phyloP scores from a whole-genome alignment of 2,113 vertebrate genomes.

The Montifringilla adamsi region DNA sequence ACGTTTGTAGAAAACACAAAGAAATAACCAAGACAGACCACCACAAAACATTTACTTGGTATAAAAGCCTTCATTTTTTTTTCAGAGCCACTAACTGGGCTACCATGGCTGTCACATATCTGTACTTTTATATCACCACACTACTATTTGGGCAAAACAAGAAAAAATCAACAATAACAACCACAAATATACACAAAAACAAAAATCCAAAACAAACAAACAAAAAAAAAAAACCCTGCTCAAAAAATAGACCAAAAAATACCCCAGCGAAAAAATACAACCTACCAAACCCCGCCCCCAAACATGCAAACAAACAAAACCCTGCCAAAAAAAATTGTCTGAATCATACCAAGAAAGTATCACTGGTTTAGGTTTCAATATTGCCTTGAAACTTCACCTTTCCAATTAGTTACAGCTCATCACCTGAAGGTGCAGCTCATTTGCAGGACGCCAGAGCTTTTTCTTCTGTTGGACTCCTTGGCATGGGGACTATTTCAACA shows the following conservation, averaged over 20 bases:
- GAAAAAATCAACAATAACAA: neutral
- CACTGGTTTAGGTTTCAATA: neutral
- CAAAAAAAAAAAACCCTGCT: neutral
- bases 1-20: neutral
- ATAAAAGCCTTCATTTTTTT: neutral
- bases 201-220: neutral
- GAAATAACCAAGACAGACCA: neutral
- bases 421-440: neutral
- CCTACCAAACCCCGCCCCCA: accelerated
- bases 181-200: neutral
- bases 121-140: neutral
- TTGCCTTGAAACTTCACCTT: neutral
- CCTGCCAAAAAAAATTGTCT: neutral
- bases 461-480: neutral
- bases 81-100: neutral
- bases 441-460: neutral
- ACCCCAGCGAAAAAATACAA: neutral
- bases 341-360: neutral
- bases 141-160: neutral
- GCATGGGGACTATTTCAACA: neutral
- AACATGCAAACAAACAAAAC: neutral
- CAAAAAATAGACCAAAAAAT: neutral
- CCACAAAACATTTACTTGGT: neutral
- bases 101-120: neutral
- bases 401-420: neutral